Percentiles rank a stretch among this genome's conserved stretches.
phyloP scores from a whole-genome alignment of 1,140 invertebrate genomes.

The Euura lappo region DNA sequence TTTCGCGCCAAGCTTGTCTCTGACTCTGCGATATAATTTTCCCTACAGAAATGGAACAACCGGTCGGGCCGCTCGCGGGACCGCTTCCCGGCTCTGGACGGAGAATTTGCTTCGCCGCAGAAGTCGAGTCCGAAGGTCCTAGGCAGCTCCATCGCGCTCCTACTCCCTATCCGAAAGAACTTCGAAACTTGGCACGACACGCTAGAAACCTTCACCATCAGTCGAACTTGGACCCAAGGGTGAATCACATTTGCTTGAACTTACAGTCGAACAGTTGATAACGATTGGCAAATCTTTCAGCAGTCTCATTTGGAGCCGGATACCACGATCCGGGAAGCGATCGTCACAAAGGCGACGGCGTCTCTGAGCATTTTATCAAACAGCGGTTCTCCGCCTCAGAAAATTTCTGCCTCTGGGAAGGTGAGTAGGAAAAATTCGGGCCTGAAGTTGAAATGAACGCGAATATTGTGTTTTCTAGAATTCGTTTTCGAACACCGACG shows the following conservation, averaged over 20 bases:
- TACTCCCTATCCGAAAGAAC: conserved; percentile 93
- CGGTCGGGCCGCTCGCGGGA: conserved; percentile 50
- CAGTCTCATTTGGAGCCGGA: conserved; percentile 46
- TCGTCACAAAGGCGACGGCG: conserved; percentile 47
- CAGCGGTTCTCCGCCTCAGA: conserved; percentile 31
- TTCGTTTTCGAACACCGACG: no score
- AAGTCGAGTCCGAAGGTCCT: conserved; percentile 64
- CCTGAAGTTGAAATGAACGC: no score
- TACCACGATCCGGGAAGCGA: conserved; percentile 50
- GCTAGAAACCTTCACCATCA: conserved; percentile 62
- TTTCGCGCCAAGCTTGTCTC: no score
- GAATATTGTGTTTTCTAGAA: no score
- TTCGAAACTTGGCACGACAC: conserved; percentile 83
- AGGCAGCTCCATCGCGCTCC: conserved; percentile 78
- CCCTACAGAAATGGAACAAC: conserved; percentile 45
- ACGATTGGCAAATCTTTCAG: conserved; percentile 13
- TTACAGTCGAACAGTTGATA: not conserved
- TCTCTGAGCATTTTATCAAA: conserved; percentile 39
- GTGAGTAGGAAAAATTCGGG: no score
- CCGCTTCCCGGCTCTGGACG: conserved; percentile 53
- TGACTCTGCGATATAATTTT: not conserved
- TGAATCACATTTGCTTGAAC: conserved; percentile 28
- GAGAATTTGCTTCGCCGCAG: conserved; percentile 74
- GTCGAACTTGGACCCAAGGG: conserved; percentile 50
- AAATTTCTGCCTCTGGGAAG: conserved; percentile 1